Base-by-base conservation (phyloP, 1,140 invertebrate genomes). In the Anoplophora glabripennis region DNA sequence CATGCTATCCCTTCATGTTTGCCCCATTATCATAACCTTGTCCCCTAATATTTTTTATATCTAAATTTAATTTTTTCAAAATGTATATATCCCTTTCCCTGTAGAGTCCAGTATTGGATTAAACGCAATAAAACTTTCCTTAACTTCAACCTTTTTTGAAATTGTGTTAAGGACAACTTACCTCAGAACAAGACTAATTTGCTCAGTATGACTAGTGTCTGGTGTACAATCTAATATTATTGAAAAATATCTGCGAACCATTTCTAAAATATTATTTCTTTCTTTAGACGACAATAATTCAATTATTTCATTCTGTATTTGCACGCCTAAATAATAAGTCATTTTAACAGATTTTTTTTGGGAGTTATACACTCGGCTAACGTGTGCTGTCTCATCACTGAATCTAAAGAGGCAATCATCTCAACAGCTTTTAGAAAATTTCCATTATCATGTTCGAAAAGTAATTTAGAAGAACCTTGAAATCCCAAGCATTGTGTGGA, bases 221-320 rank as follows among this genome's bases (percentile, higher is more conserved):
- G 74, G 73, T 28, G 75, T 76, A 53, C 70, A 76, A 63, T 79
- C 76, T 35, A 76, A 61, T 48, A 71, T 72, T 59, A 77, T 65
- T 12, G 68, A 70, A 68, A 67, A 78, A 64, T 77, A 77, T 59
- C 66, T 71, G 12, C 69, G 61, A 28, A 71, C 55, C 45, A 59
- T 46, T 18, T 56, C 46, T 51, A 73, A 42, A 58, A 75, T 71
- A 65, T 65, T 55, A 48, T 69, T 47, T 38, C 57, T 55, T 35
- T 74, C 60, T 59, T 71, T 63, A 48, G 61, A 48, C n/a, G 53
- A 67, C 56, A 72, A 60, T 14, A 69, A 42, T 47, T 58, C 40
- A 44, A 64, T 69, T 34, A 71, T 53, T 66, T 64, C 66, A 57
- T 66, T 63, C 41, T 66, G 60, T 37, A 52, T 52, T 52, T 52